Evolutionary conservation across 1,140 invertebrate genomes (phyloP), one percentile per base, ranked within the genome.

Genomic region (Leptonema lineaticorne): DNA sequence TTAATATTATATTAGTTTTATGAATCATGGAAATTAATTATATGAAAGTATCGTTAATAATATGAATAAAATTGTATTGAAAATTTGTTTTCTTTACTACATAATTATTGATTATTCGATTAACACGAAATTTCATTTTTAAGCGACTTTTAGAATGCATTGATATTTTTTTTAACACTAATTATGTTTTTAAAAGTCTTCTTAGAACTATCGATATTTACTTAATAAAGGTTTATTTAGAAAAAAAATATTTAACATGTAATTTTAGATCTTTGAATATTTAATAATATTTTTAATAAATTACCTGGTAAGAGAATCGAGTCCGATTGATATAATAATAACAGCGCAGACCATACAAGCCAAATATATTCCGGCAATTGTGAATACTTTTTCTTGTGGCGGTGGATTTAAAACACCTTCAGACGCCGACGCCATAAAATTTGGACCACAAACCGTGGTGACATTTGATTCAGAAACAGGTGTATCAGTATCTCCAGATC

Each of bases 281-380:
- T 6, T 58, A 18, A 27, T 16, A 41, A 41, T 14, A 41, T 4
- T 2, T 41, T 16, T 4, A 76, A 79, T 11, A 41, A 26, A 45
- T n/a, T 45, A 91, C 89, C 88, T 88, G 63, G 86, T 84, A 71
- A 93, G 83, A 0, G 90, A 87, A 77, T 96, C 92, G 0, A 96
- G 86, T 28, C 92, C 89, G 8, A 93, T 74, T 1, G 85, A 85
- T 7, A 95, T 86, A 22, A 93, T 88, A 5, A 92, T 58, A 53
- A 87, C 86, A 0, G 92, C 92, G 0, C 87, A 69, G 1, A 91
- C 77, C 80, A 93, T 91, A 74, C 90, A 93, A 0, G 79, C 86
- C 0, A 94, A 79, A 78, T 94, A 95, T 73, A 95, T 92, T 6
- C 90, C 90, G 50, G 88, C 85, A 67, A 95, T 86, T 59, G 87